These are phyloP conservation scores for Diploptera punctata DNA, from an alignment of 2,888 invertebrate species.

Conservation along the genomic window DNA sequence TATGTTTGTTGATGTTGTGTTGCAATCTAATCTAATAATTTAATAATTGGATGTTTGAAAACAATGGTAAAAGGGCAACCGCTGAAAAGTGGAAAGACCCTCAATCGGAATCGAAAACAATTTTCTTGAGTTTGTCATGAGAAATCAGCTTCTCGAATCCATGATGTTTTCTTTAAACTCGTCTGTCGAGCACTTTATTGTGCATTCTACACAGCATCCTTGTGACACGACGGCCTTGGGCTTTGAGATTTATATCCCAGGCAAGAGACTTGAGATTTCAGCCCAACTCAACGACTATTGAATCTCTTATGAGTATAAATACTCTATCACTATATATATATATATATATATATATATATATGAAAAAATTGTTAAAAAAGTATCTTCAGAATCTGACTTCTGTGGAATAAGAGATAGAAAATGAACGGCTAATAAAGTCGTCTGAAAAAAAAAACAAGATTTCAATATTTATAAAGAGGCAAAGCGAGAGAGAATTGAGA, in stretches of 20 bases:
- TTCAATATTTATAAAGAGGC: no score
- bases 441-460: slow-evolving; percentile 14
- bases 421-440: slow-evolving; percentile 10
- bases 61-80: no score
- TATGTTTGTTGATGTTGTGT: neutral
- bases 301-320: slow-evolving; percentile 15
- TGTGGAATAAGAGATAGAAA: neutral
- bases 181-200: slow-evolving; percentile 11
- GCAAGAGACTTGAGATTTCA: slow-evolving; percentile 6
- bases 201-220: slow-evolving; percentile 12
- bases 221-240: slow-evolving; percentile 24
- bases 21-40: neutral
- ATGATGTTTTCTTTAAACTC: neutral
- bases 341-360: neutral
- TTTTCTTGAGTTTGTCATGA: neutral
- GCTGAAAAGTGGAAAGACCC: no score
- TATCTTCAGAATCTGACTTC: neutral
- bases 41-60: neutral
- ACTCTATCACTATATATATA: no score
- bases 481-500: no score
- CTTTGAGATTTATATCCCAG: slow-evolving; percentile 26
- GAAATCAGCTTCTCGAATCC: neutral
- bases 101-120: no score
- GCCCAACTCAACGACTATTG: neutral
- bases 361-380: neutral